A percentile compares a stretch with the other conserved stretches of the same genome.
phyloP scores from a whole-genome alignment of 1,140 invertebrate species.

The Potamilus streckersoni region DNA sequence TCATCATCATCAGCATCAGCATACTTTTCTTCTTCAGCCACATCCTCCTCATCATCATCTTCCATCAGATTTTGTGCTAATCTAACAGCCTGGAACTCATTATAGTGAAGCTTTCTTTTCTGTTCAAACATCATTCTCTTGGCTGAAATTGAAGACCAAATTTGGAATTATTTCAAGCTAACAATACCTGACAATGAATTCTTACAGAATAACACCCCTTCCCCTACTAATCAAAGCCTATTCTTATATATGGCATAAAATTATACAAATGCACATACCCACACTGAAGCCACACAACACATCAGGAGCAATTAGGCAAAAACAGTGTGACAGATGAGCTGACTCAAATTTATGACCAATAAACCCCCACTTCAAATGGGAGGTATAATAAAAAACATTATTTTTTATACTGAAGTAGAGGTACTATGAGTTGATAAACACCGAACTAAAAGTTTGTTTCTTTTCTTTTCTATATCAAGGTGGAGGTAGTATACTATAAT shows the following conservation, averaged over 20 bases:
- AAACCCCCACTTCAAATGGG: too few species aligned
- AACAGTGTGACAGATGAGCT: too few species aligned
- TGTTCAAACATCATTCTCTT: constrained; percentile 83
- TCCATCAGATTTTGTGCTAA: constrained; percentile 89
- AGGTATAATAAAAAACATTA: too few species aligned
- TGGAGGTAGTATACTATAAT: too few species aligned
- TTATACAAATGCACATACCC: background rate
- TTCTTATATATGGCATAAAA: too few species aligned
- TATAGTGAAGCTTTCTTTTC: constrained; percentile 96
- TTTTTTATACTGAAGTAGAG: too few species aligned
- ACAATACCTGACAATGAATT: background rate
- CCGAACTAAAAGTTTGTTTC: too few species aligned
- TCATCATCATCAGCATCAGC: background rate
- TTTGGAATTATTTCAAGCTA: background rate
- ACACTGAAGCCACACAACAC: too few species aligned
- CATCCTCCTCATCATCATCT: constrained; percentile 86
- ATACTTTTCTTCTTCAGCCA: constrained; percentile 23
- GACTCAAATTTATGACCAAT: too few species aligned
- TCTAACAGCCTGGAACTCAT: constrained; percentile 95
- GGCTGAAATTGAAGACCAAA: constrained; percentile 64
- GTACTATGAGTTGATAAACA: too few species aligned
- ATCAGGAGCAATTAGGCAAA: background rate
- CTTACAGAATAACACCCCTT: background rate
- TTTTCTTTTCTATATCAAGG: too few species aligned
- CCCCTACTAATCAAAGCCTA: background rate